Evolutionary conservation across 92 coral and sea anemone genomes (phyloP), one percentile per base, ranked within the genome.

Genomic region (Parazoanthus atlanticus): DNA sequence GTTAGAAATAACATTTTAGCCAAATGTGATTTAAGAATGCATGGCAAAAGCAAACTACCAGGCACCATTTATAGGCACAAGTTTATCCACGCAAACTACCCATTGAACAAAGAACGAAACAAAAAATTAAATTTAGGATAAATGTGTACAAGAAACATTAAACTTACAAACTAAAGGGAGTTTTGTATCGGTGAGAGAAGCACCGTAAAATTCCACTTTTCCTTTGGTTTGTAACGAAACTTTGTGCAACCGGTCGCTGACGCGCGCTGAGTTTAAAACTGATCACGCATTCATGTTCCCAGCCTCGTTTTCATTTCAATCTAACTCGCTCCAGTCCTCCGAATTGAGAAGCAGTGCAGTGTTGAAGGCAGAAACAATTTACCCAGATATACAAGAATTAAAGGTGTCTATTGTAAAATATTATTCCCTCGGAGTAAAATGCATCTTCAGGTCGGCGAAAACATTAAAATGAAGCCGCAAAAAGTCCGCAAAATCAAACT

Each of bases 201-300:
- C 9, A 66, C 8, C 5, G 28, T 31, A 38, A 56, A 32, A 23
- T 32, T 32, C 36, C 25, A 28, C 6, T 84, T 41, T 8, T 82
- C 32, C 19, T 40, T 52, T 52, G 58, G 30, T 61, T 61, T 41
- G 30, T 30, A 30, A 43, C 29, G 58, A 41, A 43, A 70, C 13
- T 70, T 43, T 46, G 11, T 46, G 49, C 21, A 12, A 34, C 23
- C 25, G 40, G 19, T 49, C 3, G 76, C 56, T 65, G 86, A 81
- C 87, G 87, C 79, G 66, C 78, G 70, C 64, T 6, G 6, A 21
- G 21, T 84, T 84, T 41, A 83, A 84, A 84, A 31, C 1, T 17
- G 3, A 80, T 82, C 64, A 82, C 86, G 86, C 86, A 82, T 82
- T 82, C 86, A 43, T 79, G 36, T 64, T 65, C 34, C 64, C 32